Conservation (phyloP, 2,797 vertebrate genomes). For the Scyliorhinus canicula region DNA sequence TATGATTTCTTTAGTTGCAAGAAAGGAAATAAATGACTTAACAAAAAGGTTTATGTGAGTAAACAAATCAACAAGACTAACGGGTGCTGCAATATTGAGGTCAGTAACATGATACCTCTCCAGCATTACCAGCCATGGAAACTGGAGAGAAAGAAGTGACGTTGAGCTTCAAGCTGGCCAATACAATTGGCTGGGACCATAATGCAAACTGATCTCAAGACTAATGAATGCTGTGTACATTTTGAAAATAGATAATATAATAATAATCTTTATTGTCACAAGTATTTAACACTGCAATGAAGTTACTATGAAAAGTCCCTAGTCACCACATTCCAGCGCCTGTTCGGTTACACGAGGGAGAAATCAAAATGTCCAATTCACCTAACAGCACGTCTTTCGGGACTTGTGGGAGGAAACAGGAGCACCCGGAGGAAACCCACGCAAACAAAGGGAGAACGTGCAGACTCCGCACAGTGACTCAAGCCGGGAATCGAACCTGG, state of each 20-base stretch:
- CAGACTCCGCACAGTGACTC: no score
- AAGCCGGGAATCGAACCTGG: no score
- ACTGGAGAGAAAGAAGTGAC: not conserved
- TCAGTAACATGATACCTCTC: not conserved
- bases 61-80: not conserved
- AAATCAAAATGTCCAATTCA: no score
- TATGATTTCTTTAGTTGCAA: not conserved
- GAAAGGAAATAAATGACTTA: not conserved
- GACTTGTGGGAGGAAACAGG: no score
- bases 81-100: not conserved
- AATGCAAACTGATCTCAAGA: not conserved
- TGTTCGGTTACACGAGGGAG: no score
- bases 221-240: not conserved
- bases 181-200: not conserved
- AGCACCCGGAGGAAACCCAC: no score
- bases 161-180: not conserved
- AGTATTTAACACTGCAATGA: no score
- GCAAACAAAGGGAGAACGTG: no score
- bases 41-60: not conserved
- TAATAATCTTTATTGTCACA: no score
- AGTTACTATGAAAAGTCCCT: no score
- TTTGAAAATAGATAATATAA: not conserved
- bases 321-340: no score
- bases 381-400: no score
- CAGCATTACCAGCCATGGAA: not conserved